Percentiles rank a stretch among this genome's conserved stretches.
Conservation (phyloP, 1,140 invertebrate genomes). For the Musca domestica region DNA sequence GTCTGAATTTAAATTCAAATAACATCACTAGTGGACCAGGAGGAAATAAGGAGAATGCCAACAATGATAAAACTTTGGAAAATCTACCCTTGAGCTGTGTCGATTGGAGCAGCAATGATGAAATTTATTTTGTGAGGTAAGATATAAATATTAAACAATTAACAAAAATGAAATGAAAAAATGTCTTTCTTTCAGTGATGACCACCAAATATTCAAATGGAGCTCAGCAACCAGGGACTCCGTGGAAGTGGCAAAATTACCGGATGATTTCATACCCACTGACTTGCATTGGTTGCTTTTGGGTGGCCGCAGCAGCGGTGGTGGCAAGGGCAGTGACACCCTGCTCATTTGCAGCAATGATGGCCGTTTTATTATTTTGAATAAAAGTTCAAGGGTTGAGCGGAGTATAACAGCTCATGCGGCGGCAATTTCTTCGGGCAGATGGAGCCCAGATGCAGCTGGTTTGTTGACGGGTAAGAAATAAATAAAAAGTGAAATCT, state of each 20-base stretch:
- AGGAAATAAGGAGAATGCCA: constrained; percentile 18
- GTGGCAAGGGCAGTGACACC: constrained; percentile 75
- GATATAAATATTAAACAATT: too few species aligned
- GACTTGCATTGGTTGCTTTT: constrained; percentile 79
- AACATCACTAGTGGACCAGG: neutral
- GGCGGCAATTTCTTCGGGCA: constrained; percentile 79
- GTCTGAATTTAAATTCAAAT: neutral
- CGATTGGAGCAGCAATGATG: constrained; percentile 88
- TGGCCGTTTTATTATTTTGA: constrained; percentile 75
- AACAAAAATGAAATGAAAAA: constrained; percentile 6
- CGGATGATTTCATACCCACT: constrained; percentile 82
- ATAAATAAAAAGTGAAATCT: constrained; percentile 49
- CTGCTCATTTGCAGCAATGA: constrained; percentile 87
- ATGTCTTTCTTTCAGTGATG: constrained; percentile 72
- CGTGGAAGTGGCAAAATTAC: constrained; percentile 71
- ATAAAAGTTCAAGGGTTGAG: constrained; percentile 86
- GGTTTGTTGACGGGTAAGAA: constrained; percentile 91
- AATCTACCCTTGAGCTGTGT: constrained; percentile 79
- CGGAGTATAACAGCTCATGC: constrained; percentile 90
- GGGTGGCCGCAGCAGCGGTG: constrained; percentile 55
- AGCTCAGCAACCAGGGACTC: constrained; percentile 77
- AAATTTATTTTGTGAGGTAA: constrained; percentile 85
- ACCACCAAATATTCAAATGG: constrained; percentile 88
- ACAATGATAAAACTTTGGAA: constrained; percentile 60
- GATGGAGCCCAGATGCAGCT: constrained; percentile 92